These are phyloP conservation scores for Neuroterus valhalla DNA, from an alignment of 1,140 invertebrate genomes.

Conservation along the genomic window DNA sequence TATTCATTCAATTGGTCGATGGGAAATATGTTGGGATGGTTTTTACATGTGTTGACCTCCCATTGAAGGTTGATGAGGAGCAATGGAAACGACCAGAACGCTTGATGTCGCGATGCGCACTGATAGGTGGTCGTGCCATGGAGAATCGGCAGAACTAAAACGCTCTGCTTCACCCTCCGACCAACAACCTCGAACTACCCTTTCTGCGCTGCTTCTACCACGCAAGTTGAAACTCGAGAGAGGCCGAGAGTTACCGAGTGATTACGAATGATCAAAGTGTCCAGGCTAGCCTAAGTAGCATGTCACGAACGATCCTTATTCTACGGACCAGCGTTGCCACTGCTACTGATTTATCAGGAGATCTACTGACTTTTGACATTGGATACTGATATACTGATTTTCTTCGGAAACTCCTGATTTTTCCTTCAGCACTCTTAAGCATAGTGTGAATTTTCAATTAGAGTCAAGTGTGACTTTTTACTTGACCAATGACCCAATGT, in stretches of 20 bases:
- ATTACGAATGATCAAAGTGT: slow-evolving; percentile 51
- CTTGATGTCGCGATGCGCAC: slow-evolving; percentile 68
- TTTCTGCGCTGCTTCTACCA: slow-evolving; percentile 5
- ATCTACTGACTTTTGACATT: too few relatives aligned
- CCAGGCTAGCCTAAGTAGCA: slow-evolving; percentile 41
- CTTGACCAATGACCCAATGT: too few relatives aligned
- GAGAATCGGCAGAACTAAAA: slow-evolving; percentile 48
- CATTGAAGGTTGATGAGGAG: not conserved
- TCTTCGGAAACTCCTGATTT: too few relatives aligned
- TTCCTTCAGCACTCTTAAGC: too few relatives aligned
- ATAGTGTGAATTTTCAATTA: too few relatives aligned
- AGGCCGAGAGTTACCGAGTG: slow-evolving; percentile 54
- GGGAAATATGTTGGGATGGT: not conserved
- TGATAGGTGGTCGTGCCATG: slow-evolving; percentile 58
- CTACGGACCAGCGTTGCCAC: too few relatives aligned
- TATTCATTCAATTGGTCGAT: not conserved
- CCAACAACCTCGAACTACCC: slow-evolving; percentile 1
- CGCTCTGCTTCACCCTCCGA: slow-evolving; percentile 44
- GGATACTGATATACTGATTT: too few relatives aligned
- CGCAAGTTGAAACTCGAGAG: slow-evolving; percentile 36
- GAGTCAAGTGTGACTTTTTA: too few relatives aligned
- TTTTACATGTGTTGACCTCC: not conserved
- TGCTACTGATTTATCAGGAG: too few relatives aligned
- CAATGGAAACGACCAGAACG: slow-evolving; percentile 30
- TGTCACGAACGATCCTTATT: slow-evolving; percentile 43